Conservation (phyloP, 2,113 vertebrate genomes). For the Nesogale talazaci region DNA sequence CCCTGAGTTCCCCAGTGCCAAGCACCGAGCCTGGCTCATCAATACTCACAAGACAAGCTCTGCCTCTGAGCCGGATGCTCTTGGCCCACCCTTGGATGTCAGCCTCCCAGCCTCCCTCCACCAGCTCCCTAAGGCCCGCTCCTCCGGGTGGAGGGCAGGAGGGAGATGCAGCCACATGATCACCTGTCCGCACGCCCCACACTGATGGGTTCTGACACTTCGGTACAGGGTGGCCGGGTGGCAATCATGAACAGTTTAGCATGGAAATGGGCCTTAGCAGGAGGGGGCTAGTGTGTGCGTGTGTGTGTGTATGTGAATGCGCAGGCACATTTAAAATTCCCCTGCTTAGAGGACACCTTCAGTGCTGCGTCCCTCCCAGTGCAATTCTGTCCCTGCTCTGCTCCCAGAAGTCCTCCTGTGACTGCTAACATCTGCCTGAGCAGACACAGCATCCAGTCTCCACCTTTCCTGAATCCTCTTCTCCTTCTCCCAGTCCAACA, state of each 20-base stretch:
- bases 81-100: neutral
- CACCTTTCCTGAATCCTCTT: fast-evolving
- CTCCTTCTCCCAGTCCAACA: neutral
- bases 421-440: neutral
- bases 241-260: slow-evolving; percentile 79
- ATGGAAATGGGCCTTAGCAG: slow-evolving; percentile 66
- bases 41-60: neutral
- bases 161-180: neutral
- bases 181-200: slow-evolving; percentile 73
- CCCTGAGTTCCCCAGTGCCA: fast-evolving
- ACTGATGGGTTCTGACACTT: slow-evolving; percentile 74
- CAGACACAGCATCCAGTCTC: too few relatives aligned
- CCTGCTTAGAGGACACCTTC: neutral
- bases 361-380: neutral
- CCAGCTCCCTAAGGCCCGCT: neutral
- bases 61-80: neutral
- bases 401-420: neutral
- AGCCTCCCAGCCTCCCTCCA: neutral
- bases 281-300: neutral
- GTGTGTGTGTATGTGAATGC: neutral
- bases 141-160: fast-evolving
- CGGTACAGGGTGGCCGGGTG: neutral
- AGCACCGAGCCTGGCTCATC: fast-evolving
- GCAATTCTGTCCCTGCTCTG: neutral
- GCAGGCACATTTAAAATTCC: neutral